Percentiles rank a stretch among this genome's conserved stretches.
These are phyloP conservation scores for Colossoma macropomum DNA, from an alignment of 2,113 vertebrate genomes.

Conservation along the genomic window DNA sequence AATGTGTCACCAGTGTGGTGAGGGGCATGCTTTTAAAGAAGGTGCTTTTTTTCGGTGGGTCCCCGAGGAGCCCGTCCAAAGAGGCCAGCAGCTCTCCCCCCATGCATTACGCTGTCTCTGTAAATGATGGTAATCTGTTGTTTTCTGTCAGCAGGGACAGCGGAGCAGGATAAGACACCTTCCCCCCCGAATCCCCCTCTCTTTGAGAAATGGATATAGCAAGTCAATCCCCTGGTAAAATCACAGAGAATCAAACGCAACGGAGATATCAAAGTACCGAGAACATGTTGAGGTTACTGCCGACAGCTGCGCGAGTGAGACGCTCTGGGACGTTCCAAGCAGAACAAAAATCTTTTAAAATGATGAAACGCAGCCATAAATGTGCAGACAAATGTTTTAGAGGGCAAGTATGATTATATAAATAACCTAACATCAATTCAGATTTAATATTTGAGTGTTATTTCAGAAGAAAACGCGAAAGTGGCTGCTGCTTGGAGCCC, in stretches of 20 bases:
- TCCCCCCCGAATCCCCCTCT: constrained; percentile 46
- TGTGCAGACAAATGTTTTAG: constrained; percentile 39
- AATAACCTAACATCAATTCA: constrained; percentile 15
- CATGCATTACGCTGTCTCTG: constrained; percentile 64
- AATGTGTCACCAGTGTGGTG: constrained; percentile 56
- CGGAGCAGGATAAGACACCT: constrained; percentile 55
- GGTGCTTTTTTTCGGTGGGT: constrained; percentile 39
- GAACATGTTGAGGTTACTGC: constrained; percentile 39
- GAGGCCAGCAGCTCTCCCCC: constrained; percentile 51
- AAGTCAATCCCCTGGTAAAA: constrained; percentile 63
- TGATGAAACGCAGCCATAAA: constrained; percentile 44
- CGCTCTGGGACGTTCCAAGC: constrained; percentile 21
- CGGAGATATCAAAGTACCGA: constrained; percentile 58
- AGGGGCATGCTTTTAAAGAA: constrained; percentile 59
- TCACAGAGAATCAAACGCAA: constrained; percentile 58
- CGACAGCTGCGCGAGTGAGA: constrained; percentile 42
- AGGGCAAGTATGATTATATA: constrained; percentile 23
- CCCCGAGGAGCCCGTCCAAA: constrained; percentile 48
- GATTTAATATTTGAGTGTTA: background rate
- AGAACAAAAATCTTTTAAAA: constrained; percentile 47
- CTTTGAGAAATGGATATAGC: constrained; percentile 54
- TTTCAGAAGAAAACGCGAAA: constrained; percentile 10
- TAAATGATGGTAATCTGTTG: constrained; percentile 71
- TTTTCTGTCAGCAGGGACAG: constrained; percentile 66
- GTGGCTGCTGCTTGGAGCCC: background rate